Evolutionary conservation across 1,140 invertebrate species (phyloP).

Genomic region (Camponotus floridanus): DNA sequence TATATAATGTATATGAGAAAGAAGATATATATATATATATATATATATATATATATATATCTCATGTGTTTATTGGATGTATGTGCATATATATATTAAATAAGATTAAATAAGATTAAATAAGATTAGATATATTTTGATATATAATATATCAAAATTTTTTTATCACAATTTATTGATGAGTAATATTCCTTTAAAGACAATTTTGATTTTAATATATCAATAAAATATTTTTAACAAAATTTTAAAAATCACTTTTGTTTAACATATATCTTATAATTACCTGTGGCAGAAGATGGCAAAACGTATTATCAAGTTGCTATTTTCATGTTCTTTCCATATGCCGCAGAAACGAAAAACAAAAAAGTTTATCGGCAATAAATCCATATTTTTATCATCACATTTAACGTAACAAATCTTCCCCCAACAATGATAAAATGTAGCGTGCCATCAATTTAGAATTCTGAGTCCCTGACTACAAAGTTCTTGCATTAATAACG

Average conservation of each 20-base stretch:
- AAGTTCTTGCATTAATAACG: slow-evolving; percentile 48
- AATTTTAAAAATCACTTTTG: not conserved
- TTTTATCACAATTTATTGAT: not conserved
- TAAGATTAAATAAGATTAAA: not conserved
- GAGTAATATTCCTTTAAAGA: not conserved
- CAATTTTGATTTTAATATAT: not conserved
- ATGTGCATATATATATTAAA: no score
- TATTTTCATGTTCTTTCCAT: slow-evolving; percentile 3
- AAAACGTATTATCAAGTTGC: not conserved
- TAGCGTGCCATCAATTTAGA: not conserved
- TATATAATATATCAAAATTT: not conserved
- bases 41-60: no score
- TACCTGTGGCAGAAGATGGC: slow-evolving; percentile 16
- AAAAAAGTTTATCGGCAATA: slow-evolving; percentile 54
- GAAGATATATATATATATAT: not conserved
- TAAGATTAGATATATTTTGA: no score
- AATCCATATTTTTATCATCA: slow-evolving; percentile 44
- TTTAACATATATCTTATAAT: not conserved
- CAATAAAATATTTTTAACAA: not conserved
- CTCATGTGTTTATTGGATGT: no score
- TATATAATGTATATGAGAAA: not conserved
- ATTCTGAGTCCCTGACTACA: not conserved
- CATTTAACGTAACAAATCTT: not conserved
- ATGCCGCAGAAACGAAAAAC: slow-evolving; percentile 45
- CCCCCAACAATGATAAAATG: not conserved